phyloP scores from a whole-genome alignment of 2,113 vertebrate species.

The Microcebus tavaratra region DNA sequence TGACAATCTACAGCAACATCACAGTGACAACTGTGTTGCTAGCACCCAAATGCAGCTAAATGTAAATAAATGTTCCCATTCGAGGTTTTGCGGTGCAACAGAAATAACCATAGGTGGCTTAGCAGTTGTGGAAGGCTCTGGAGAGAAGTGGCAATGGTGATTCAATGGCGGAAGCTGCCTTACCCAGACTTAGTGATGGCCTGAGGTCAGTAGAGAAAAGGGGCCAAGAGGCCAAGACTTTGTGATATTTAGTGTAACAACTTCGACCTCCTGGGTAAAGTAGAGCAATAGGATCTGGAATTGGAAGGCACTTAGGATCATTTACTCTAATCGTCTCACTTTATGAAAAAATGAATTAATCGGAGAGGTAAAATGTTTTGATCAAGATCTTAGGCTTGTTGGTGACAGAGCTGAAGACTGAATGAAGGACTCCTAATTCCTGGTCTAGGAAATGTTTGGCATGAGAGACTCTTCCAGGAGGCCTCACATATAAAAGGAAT shows the following conservation, averaged over 20 bases:
- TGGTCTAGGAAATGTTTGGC: neutral
- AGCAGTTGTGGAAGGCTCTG: neutral
- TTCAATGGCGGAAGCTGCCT: neutral
- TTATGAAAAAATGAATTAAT: neutral
- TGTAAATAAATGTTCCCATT: neutral
- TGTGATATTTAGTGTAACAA: neutral
- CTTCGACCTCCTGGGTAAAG: neutral
- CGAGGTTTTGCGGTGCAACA: neutral
- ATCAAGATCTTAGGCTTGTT: neutral
- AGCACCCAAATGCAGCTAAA: neutral
- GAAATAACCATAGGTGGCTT: neutral
- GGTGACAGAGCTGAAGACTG: neutral
- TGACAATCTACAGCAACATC: neutral
- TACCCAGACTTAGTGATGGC: neutral
- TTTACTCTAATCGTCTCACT: no score
- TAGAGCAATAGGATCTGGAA: neutral
- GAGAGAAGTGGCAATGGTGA: no score
- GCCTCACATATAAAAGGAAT: neutral
- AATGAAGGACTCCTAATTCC: neutral
- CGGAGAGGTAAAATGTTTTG: neutral
- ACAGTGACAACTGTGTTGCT: no score
- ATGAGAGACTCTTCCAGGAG: neutral
- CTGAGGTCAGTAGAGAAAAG: neutral
- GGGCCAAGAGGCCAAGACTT: neutral
- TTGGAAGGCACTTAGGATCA: neutral